Base-by-base conservation (phyloP, 2,113 vertebrate species). In the Ailuropoda melanoleuca region DNA sequence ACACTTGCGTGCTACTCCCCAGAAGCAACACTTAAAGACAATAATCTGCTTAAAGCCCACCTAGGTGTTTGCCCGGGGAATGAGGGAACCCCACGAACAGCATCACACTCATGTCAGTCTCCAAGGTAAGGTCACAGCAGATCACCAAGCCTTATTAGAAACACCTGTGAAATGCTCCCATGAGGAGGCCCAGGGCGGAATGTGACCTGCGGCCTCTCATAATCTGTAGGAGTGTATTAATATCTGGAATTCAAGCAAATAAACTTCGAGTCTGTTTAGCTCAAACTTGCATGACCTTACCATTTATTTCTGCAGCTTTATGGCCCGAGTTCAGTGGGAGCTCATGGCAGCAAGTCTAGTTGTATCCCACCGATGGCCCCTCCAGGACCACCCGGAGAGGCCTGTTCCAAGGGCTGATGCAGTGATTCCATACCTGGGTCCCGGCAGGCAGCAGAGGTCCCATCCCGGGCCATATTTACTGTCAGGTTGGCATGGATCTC, bases 401-500 rank as follows among this genome's bases (percentile, higher is more conserved):
- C 74, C 55, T 46, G 12, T 19, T 39, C 48, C 37, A 17, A 58
- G 43, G 75, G 50, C 29, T 15, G 53, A 39, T 56, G 53, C 68
- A 53, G 14, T 8, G 50, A n/a, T 6, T 31, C 24, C 93, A 1
- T 95, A 97, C 97, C 98, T 97, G 90, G 9, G 31, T 95, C 88
- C 58, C 50, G 96, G 21, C 39, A n/a, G 37, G 75, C 56, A 14
- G 55, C 31, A 2, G 68, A 77, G 29, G 23, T 87, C 43, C 72
- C 66, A 1, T 62, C 90, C n/a, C 0, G 24, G 9, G 68, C 14
- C 82, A 9, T 6, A 0, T 39, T 84, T 1, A 9, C 14, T 85
- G 85, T 97, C 92, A 98, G 3, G 34, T 95, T 97, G 93, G 97
- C 97, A 13, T 95, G 92, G 10, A 97, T 75, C 77, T 80, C 92